These are phyloP conservation scores for Catharus ustulatus DNA, from an alignment of 2,797 vertebrate species.

Conservation along the genomic window DNA sequence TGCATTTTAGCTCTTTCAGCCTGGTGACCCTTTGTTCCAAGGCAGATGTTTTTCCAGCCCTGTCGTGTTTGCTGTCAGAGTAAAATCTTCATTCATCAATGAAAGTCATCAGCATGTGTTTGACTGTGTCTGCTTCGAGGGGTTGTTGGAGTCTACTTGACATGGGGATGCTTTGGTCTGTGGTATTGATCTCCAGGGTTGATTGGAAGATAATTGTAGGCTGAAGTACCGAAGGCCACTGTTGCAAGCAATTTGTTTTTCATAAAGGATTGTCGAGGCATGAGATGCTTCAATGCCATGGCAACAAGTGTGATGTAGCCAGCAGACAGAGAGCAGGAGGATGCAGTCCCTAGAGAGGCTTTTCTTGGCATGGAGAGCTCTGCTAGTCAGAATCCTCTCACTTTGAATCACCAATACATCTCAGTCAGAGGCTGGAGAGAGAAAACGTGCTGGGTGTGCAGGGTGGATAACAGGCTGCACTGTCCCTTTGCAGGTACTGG, in stretches of 20 bases:
- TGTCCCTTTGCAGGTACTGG: slow-evolving; percentile 86
- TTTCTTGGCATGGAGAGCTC: slow-evolving; percentile 38
- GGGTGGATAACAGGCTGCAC: not conserved
- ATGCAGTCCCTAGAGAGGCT: slow-evolving; percentile 23
- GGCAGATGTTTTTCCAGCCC: slow-evolving; percentile 16
- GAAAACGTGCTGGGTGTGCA: fast-evolving
- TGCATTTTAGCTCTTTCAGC: not conserved
- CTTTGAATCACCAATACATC: not conserved
- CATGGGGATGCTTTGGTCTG: slow-evolving; percentile 26
- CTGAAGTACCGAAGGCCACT: slow-evolving; percentile 47
- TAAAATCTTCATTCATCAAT: slow-evolving; percentile 20
- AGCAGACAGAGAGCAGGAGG: slow-evolving; percentile 45
- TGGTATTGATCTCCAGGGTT: slow-evolving; percentile 42
- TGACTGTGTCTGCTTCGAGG: not conserved
- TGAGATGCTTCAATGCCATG: slow-evolving; percentile 56
- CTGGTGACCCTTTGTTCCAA: slow-evolving; percentile 17
- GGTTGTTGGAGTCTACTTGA: slow-evolving; percentile 33
- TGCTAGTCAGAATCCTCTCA: slow-evolving; percentile 24
- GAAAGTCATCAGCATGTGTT: not conserved
- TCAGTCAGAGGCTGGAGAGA: not conserved
- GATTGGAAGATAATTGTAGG: slow-evolving; percentile 59
- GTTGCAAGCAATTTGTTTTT: slow-evolving; percentile 56
- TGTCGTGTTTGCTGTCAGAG: not conserved
- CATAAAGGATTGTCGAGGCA: slow-evolving; percentile 42
- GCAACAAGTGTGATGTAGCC: slow-evolving; percentile 56